Conservation (phyloP, 2,113 vertebrate species). For the Mionectes macconnelli region DNA sequence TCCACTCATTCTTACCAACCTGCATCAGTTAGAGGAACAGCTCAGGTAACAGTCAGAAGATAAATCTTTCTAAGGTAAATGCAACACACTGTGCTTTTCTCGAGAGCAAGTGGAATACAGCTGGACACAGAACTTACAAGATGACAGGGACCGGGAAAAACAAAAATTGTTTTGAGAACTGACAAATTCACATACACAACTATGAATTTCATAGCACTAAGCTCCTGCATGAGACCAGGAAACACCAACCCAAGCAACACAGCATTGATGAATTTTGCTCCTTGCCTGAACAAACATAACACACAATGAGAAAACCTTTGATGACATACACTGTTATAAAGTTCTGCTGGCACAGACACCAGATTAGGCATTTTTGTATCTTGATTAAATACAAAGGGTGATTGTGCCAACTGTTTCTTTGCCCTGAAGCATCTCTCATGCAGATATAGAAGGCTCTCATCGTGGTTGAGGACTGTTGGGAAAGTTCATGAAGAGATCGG, state of each 20-base stretch:
- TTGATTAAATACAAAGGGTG: not conserved
- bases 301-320: not conserved
- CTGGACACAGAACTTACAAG: not conserved
- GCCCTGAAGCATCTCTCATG: not conserved
- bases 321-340: not conserved
- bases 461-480: not conserved
- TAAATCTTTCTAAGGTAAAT: not conserved
- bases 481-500: not conserved
- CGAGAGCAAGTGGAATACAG: not conserved
- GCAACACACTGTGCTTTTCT: not conserved
- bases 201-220: not conserved
- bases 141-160: not conserved
- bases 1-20: fast-evolving
- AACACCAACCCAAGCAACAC: not conserved
- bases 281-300: not conserved
- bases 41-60: not conserved
- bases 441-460: not conserved
- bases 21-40: not conserved
- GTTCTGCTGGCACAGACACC: not conserved
- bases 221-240: not conserved
- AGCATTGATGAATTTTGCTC: not conserved
- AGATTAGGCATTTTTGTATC: not conserved
- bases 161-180: not conserved
- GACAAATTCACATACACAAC: not conserved
- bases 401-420: not conserved